phyloP scores from a whole-genome alignment of 1,140 invertebrate species.

The Diabrotica virgifera region DNA sequence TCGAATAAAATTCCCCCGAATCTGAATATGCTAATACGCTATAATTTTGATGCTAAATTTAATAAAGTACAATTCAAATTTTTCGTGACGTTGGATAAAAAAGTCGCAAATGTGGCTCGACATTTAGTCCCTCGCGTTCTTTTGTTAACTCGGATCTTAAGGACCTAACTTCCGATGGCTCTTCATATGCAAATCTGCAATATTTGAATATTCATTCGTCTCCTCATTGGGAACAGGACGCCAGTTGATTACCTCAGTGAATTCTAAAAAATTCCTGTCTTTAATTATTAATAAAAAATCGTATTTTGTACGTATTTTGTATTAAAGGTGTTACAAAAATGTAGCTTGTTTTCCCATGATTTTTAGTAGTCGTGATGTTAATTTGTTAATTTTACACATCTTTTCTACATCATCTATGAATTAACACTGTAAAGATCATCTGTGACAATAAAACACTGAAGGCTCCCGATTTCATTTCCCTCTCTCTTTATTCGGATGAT shows the following conservation, averaged over 20 bases:
- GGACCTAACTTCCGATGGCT: constrained; percentile 29
- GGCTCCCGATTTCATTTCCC: too few species aligned
- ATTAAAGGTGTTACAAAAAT: too few species aligned
- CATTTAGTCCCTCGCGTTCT: constrained; percentile 23
- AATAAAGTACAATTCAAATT: neutral
- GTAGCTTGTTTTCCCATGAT: too few species aligned
- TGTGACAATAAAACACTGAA: too few species aligned
- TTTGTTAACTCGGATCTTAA: constrained; percentile 30
- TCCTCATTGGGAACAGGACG: constrained; percentile 28
- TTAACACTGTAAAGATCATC: too few species aligned
- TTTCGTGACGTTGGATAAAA: neutral
- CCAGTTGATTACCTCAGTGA: neutral
- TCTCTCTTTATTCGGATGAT: too few species aligned
- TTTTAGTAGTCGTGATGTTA: too few species aligned
- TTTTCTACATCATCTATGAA: too few species aligned
- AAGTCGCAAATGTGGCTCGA: constrained; percentile 25
- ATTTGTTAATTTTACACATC: too few species aligned
- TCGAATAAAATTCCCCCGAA: too few species aligned
- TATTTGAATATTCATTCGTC: constrained; percentile 38
- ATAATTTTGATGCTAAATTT: neutral
- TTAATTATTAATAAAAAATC: neutral
- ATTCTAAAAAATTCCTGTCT: neutral
- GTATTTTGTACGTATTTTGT: too few species aligned
- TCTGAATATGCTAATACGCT: neutral
- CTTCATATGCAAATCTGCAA: constrained; percentile 37